Evolutionary conservation across 2,797 vertebrate genomes (phyloP).

Genomic region (Trachops cirrhosus): DNA sequence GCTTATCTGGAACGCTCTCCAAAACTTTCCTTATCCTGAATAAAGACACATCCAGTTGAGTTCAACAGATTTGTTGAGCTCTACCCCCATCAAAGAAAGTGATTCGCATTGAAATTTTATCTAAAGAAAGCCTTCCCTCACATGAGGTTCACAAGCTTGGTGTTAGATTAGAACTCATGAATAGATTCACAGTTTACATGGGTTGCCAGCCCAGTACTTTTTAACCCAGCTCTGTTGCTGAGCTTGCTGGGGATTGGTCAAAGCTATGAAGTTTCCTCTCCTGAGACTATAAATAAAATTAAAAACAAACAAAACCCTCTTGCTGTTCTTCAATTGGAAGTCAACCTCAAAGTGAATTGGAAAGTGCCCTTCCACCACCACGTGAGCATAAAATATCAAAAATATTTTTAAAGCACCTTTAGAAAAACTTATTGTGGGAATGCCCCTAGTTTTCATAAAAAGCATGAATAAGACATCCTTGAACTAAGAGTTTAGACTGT

Average conservation of each 20-base stretch:
- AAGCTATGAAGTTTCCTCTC: neutral
- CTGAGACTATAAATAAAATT: conserved; percentile 4
- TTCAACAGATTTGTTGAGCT: neutral
- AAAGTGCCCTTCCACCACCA: neutral
- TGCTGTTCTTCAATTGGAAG: neutral
- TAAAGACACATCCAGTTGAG: neutral
- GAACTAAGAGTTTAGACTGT: neutral
- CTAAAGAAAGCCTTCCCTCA: neutral
- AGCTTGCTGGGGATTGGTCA: neutral
- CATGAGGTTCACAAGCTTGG: neutral
- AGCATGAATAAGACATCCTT: neutral
- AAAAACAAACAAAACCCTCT: neutral
- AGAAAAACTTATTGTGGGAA: neutral
- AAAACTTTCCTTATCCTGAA: neutral
- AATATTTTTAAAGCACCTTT: neutral
- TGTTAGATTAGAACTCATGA: neutral
- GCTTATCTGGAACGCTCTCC: conserved; percentile 1
- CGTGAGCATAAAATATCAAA: neutral
- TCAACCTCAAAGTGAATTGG: neutral
- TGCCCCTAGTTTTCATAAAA: neutral
- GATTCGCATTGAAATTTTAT: neutral
- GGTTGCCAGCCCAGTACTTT: neutral
- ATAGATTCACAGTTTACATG: neutral
- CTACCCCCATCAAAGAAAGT: neutral
- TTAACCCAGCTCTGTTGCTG: neutral